These are phyloP conservation scores for Caenorhabditis doughertyi DNA, from an alignment of 2,888 invertebrate species.

Conservation along the genomic window DNA sequence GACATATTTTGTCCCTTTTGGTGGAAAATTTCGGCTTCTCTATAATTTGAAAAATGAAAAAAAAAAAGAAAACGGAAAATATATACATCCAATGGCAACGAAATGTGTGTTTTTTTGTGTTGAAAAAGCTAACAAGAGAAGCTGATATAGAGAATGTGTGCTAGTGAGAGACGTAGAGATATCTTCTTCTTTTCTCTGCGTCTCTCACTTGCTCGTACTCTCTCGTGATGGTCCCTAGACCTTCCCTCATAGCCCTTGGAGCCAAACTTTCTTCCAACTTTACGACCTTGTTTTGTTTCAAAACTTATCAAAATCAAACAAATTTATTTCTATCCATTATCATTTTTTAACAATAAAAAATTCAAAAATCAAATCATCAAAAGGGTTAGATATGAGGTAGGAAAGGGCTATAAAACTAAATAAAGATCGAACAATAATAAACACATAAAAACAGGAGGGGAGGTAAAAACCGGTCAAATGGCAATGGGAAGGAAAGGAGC, in stretches of 20 bases:
- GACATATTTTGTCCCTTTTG: conserved; percentile 13
- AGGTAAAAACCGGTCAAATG: conserved; percentile 2
- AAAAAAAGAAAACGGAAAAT: no score
- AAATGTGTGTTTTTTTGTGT: background rate
- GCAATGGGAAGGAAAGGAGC: background rate
- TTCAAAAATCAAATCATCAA: conserved; percentile 13
- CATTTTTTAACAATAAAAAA: background rate
- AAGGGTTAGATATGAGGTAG: background rate
- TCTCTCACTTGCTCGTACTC: no score
- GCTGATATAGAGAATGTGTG: no score
- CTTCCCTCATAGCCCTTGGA: no score
- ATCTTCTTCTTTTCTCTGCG: no score
- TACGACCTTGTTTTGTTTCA: background rate
- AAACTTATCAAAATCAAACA: no score
- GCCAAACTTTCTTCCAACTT: no score
- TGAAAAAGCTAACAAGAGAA: no score
- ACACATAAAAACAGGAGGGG: conserved; percentile 10
- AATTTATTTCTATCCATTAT: background rate
- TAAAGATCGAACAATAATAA: background rate
- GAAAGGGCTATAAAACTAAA: conserved; percentile 2
- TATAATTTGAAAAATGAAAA: background rate
- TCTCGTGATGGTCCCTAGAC: no score
- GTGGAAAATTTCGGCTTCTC: background rate
- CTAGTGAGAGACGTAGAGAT: no score
- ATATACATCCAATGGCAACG: background rate